Conservation (phyloP, 2,888 invertebrate genomes). For the Drosophila testacea region DNA sequence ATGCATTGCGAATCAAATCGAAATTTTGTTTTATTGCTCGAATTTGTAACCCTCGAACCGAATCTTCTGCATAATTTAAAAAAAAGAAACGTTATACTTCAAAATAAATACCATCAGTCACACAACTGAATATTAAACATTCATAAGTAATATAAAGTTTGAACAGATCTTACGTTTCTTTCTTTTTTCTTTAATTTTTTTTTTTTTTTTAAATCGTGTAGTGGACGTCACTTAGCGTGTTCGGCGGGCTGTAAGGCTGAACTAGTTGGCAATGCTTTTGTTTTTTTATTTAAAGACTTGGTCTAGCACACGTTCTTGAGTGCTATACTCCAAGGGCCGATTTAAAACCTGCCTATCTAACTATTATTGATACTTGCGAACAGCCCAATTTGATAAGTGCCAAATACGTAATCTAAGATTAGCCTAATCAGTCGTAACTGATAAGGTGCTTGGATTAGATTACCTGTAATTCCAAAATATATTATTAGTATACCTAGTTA, state of each 20-base stretch:
- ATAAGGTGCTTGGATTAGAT: slow-evolving; percentile 44
- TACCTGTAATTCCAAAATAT: background rate
- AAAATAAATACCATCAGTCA: no score
- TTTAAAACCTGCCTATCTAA: slow-evolving; percentile 9
- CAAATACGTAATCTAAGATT: slow-evolving; percentile 18
- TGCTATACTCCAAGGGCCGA: slow-evolving; percentile 1
- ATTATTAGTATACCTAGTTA: background rate
- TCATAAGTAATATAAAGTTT: background rate
- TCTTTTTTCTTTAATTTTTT: background rate
- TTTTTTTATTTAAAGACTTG: slow-evolving; percentile 5
- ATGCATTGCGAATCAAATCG: background rate
- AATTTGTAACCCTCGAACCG: background rate
- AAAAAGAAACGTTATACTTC: no score
- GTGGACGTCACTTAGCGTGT: no score
- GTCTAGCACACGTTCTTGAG: slow-evolving; percentile 1
- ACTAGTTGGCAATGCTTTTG: background rate
- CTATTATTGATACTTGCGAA: slow-evolving; percentile 1
- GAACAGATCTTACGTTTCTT: background rate
- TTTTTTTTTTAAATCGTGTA: no score
- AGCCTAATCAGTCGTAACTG: slow-evolving; percentile 29
- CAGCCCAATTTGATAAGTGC: slow-evolving; percentile 15
- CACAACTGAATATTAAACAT: background rate
- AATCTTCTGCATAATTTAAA: background rate
- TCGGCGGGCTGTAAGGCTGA: background rate
- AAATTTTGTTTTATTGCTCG: no score